Conservation (phyloP, 37 sponge, comb jelly and placozoan genomes). For the Cladorhizidae sp. region DNA sequence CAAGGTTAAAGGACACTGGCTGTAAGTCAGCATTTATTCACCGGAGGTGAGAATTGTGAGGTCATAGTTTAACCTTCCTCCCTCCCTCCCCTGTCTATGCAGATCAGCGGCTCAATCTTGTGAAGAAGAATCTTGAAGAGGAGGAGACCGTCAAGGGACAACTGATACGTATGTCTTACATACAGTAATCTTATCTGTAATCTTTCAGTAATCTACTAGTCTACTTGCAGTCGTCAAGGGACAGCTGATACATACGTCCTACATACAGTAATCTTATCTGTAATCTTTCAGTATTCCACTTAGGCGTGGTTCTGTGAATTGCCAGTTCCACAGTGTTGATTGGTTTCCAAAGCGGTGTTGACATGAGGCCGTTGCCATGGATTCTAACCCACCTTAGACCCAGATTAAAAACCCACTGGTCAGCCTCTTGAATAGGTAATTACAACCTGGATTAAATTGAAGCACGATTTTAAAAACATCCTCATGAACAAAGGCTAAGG, state of each 20-base stretch:
- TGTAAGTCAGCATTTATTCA: slow-evolving; percentile 64
- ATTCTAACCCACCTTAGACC: too few relatives aligned
- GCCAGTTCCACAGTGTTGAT: too few relatives aligned
- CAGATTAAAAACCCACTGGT: too few relatives aligned
- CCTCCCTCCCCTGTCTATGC: not conserved
- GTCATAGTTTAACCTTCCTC: not conserved
- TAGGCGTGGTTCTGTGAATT: too few relatives aligned
- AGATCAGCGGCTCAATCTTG: slow-evolving; percentile 89
- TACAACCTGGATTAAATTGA: too few relatives aligned
- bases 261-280: not conserved
- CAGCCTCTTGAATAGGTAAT: too few relatives aligned
- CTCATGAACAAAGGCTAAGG: too few relatives aligned
- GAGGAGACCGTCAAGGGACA: slow-evolving; percentile 75
- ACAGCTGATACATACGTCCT: slow-evolving; percentile 67
- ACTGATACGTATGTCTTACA: slow-evolving; percentile 56
- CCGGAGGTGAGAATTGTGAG: too few relatives aligned
- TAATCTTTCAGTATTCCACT: not conserved
- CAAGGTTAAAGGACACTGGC: slow-evolving; percentile 91
- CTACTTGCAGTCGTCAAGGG: slow-evolving; percentile 44
- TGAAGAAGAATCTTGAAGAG: slow-evolving; percentile 68
- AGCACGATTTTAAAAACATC: too few relatives aligned
- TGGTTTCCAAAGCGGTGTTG: too few relatives aligned
- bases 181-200: not conserved
- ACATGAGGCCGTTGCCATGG: too few relatives aligned
- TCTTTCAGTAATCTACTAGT: not conserved